phyloP scores from a whole-genome alignment of 1,140 invertebrate species.

The Thrips palmi region DNA sequence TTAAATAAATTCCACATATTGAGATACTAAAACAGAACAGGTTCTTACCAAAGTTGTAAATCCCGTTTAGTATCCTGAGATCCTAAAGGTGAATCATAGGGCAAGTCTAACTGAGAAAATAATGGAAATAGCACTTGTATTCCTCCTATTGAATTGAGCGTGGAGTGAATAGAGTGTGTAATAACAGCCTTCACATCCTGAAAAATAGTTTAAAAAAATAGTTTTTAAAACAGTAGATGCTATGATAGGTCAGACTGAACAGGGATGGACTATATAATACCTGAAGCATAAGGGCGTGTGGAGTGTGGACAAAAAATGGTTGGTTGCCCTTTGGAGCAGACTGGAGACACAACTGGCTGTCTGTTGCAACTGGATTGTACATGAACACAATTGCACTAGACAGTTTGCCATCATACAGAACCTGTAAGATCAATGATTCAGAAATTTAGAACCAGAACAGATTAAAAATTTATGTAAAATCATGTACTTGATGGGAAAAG shows the following conservation, averaged over 20 bases:
- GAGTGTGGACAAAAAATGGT: conserved; percentile 96
- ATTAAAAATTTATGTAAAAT: too few relatives aligned
- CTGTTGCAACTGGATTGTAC: conserved; percentile 98
- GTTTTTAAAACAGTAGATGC: background rate
- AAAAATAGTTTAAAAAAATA: conserved; percentile 19
- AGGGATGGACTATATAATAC: conserved; percentile 31
- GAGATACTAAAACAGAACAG: background rate
- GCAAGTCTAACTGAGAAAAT: conserved; percentile 92
- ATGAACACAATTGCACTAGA: conserved; percentile 95
- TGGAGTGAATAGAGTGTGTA: conserved; percentile 97
- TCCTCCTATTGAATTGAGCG: conserved; percentile 95
- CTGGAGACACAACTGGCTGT: conserved; percentile 94
- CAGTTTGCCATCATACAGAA: conserved; percentile 94
- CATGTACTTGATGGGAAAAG: too few relatives aligned
- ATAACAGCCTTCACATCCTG: conserved; percentile 98
- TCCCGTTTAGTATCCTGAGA: background rate
- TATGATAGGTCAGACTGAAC: background rate
- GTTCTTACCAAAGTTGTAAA: background rate
- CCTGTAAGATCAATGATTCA: conserved; percentile 34
- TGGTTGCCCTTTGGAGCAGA: conserved; percentile 92
- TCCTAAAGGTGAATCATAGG: conserved; percentile 41
- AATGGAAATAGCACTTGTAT: conserved; percentile 97
- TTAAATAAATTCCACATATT: background rate
- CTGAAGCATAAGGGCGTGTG: conserved; percentile 95
- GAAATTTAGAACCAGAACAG: too few relatives aligned